Base-by-base conservation (phyloP, 2,888 invertebrate genomes). In the Polyommatus icarus region DNA sequence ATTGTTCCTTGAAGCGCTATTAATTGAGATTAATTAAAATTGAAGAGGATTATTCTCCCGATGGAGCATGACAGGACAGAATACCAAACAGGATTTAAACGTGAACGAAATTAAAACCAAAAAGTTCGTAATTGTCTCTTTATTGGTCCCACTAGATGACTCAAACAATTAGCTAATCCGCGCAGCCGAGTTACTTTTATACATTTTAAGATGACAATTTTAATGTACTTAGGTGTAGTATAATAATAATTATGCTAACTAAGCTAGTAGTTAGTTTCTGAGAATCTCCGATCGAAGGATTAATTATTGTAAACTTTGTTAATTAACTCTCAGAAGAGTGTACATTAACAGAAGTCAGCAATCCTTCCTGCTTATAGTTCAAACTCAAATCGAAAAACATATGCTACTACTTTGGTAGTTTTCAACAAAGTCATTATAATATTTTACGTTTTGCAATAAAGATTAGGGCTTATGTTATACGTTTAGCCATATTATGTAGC, bases 21-120 rank as follows among this genome's bases (percentile, higher is more conserved):
- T 90, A 89, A 91, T 89, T 88, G 87, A 85, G 89, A 90, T 89
- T 90, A 90, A 91, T 90, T 91, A 90, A 86, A 88, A 90, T 90
- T 91, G 89, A 91, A 90, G 88, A 86, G 87, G 88, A 91, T 89
- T 89, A 91, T 90, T 90, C 88, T 91, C 89, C 86, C 85, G 83
- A 85, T 83, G 86, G 82, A 87, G 84, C 87, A 87, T 83, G 88
- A 87, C 83, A 85, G 89, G 87, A 89, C 88, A 86, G 83, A 86
- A 87, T 86, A 84, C 85, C 82, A 84, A 87, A 86, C 84, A 85
- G 85, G 85, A 88, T 87, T 86, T 86, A 82, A 83, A 81, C 82
- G 73, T 24, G 50, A 71, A 54, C 36, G 77, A 77, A 82, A 83
- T 82, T 85, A 84, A 81, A 89, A 84, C 89, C 88, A 84, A 80